A percentile compares a stretch with the other conserved stretches of the same genome.
Evolutionary conservation across 2,888 invertebrate species (phyloP).

Genomic region (Alitta virens): DNA sequence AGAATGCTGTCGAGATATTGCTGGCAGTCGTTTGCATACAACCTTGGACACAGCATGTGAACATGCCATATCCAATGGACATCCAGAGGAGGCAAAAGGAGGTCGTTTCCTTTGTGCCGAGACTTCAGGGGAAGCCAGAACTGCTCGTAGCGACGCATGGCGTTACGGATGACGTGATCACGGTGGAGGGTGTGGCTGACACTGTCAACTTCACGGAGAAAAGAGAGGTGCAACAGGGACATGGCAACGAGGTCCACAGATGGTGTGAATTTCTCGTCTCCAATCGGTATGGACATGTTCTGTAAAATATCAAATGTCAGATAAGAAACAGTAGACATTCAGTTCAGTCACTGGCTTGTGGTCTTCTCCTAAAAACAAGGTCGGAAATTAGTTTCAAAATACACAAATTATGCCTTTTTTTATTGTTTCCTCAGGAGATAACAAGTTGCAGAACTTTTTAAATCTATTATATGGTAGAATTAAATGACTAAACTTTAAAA

Average conservation of each 20-base stretch:
- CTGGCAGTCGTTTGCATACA: conserved; percentile 45
- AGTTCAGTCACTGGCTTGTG: too few species aligned
- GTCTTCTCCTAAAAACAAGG: too few species aligned
- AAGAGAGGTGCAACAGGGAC: conserved; percentile 6
- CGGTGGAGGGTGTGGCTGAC: neutral
- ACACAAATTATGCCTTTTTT: too few species aligned
- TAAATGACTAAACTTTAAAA: too few species aligned
- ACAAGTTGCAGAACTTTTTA: too few species aligned
- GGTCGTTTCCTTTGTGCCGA: conserved; percentile 33
- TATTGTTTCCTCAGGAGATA: too few species aligned
- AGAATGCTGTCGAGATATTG: conserved; percentile 43
- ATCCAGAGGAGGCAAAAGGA: conserved; percentile 58
- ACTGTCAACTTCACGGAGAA: neutral
- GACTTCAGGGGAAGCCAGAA: conserved; percentile 59
- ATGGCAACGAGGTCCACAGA: conserved; percentile 1
- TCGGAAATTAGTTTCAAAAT: too few species aligned
- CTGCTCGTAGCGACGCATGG: conserved; percentile 45
- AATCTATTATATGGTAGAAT: too few species aligned
- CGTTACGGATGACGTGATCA: conserved; percentile 2
- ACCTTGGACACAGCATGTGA: conserved; percentile 47
- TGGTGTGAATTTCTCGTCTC: neutral
- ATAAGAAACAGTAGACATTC: too few species aligned
- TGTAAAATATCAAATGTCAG: too few species aligned
- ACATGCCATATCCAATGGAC: conserved; percentile 60
- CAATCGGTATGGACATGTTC: neutral